phyloP scores from a whole-genome alignment of 2,888 invertebrate species.

The Dyspetes luteomarginatus region DNA sequence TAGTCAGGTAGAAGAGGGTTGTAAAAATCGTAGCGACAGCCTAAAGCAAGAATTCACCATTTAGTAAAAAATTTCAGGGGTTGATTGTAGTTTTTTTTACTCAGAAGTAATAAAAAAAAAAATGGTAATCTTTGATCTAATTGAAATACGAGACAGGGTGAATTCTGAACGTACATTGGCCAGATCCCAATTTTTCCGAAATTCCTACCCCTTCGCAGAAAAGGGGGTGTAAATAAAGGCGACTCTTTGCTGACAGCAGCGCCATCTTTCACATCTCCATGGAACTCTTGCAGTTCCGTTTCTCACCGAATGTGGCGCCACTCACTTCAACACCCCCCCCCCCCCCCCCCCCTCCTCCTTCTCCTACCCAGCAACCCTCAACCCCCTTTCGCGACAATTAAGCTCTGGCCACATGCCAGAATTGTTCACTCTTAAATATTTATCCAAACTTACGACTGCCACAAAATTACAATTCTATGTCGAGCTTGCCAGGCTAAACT shows the following conservation, averaged over 20 bases:
- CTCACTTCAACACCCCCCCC: conserved; percentile 8
- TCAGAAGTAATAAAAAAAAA: background rate
- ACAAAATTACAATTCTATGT: conserved; percentile 18
- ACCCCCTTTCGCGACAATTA: conserved; percentile 22
- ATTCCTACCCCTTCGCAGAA: background rate
- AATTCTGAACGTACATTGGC: conserved; percentile 62
- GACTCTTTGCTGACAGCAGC: conserved; percentile 18
- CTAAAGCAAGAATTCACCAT: too few relatives aligned
- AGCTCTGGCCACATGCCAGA: conserved; percentile 25
- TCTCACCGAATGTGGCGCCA: conserved; percentile 48
- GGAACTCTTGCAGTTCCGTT: conserved; percentile 40
- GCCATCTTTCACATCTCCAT: conserved; percentile 58
- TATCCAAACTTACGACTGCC: conserved; percentile 20
- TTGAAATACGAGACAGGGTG: conserved; percentile 39
- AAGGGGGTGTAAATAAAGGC: conserved; percentile 27
- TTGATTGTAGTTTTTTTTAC: background rate
- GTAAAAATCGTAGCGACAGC: conserved; percentile 25
- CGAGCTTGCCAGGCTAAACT: background rate
- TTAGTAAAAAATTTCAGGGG: too few relatives aligned
- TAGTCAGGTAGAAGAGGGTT: too few relatives aligned
- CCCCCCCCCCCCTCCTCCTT: background rate
- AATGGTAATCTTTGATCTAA: conserved; percentile 1
- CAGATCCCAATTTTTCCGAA: conserved; percentile 3
- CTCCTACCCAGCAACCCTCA: background rate
- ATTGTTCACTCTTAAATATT: conserved; percentile 51